phyloP scores from a whole-genome alignment of 2,888 invertebrate species.

The Ophion ellenae region DNA sequence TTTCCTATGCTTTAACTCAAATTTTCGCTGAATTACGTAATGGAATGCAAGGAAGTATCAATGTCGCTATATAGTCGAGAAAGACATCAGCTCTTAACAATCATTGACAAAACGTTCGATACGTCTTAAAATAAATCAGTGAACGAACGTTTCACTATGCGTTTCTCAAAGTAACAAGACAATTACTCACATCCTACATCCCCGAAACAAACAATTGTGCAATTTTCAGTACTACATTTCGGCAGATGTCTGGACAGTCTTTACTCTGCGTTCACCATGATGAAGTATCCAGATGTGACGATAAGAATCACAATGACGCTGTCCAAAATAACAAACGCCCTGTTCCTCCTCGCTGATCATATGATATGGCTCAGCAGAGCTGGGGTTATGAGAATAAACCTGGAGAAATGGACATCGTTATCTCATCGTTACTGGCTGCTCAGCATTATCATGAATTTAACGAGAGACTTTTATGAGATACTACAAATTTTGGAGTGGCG shows the following conservation, averaged over 20 bases:
- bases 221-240: slow-evolving; percentile 90
- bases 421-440: slow-evolving; percentile 94
- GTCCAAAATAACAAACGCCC: slow-evolving; percentile 91
- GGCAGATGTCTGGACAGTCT: slow-evolving; percentile 93
- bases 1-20: no score
- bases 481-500: slow-evolving; percentile 85
- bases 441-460: slow-evolving; percentile 91
- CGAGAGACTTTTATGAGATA: slow-evolving; percentile 94
- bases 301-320: slow-evolving; percentile 90
- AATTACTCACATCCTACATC: no score
- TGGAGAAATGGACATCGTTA: slow-evolving; percentile 90
- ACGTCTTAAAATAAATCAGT: not conserved
- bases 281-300: slow-evolving; percentile 89
- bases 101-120: not conserved
- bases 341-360: slow-evolving; percentile 94
- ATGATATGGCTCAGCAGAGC: slow-evolving; percentile 93
- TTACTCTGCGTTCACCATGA: slow-evolving; percentile 89
- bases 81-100: not conserved
- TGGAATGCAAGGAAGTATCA: no score
- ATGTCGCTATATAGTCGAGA: no score
- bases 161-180: no score
- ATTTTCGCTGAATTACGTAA: no score
- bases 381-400: slow-evolving; percentile 88
- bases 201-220: slow-evolving; percentile 2
- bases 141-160: not conserved